A percentile compares a stretch with the other conserved stretches of the same genome.
Conservation (phyloP, 2,888 invertebrate species). For the Drosophila subquinaria region DNA sequence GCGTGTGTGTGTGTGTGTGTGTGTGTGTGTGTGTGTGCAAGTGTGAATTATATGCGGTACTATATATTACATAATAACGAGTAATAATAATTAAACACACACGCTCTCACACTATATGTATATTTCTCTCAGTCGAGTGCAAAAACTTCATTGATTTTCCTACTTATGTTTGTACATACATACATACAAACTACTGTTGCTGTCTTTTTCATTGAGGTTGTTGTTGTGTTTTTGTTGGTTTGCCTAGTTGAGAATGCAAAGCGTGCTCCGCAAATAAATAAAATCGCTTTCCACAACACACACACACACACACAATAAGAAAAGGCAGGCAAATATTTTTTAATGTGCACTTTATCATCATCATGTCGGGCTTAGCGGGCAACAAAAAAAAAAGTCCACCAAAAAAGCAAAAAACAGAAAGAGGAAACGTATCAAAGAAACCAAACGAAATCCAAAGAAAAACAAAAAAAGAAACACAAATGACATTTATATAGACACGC, state of each 20-base stretch:
- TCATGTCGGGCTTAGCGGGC: constrained; percentile 58
- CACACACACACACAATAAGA: constrained; percentile 35
- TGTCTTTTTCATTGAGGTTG: neutral
- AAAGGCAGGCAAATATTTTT: constrained; percentile 69
- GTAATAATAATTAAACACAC: constrained; percentile 72
- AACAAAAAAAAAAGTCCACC: constrained; percentile 37
- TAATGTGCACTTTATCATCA: constrained; percentile 75
- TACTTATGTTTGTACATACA: too few species aligned
- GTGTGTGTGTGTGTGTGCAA: constrained; percentile 35
- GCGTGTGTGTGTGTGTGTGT: constrained; percentile 52
- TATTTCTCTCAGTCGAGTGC: too few species aligned
- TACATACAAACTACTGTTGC: neutral
- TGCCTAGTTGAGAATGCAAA: constrained; percentile 57
- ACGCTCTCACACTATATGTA: constrained; percentile 1
- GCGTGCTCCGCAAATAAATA: constrained; percentile 61
- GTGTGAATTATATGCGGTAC: constrained; percentile 69
- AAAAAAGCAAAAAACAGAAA: neutral
- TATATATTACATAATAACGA: constrained; percentile 76
- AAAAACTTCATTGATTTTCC: too few species aligned
- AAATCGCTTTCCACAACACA: constrained; percentile 34
- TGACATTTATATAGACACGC: constrained; percentile 79
- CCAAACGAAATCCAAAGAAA: constrained; percentile 34
- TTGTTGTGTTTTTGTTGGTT: neutral
- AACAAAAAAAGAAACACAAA: constrained; percentile 44
- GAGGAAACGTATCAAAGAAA: constrained; percentile 37